Base-by-base conservation (phyloP, 2,797 vertebrate species). In the Pampus argenteus region DNA sequence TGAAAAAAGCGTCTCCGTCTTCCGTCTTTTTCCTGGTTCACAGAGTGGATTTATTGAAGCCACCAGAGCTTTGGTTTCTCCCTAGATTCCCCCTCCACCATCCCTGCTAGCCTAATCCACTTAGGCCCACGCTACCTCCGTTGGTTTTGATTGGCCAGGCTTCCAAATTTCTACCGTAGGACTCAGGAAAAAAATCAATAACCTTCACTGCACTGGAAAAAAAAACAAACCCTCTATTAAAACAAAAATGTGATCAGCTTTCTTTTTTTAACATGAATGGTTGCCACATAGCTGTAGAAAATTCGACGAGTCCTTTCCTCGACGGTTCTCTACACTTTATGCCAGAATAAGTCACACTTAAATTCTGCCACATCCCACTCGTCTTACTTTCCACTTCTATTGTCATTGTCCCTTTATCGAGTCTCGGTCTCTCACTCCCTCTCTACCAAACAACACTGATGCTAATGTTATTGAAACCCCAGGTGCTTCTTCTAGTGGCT, bases 1-100 rank as follows among this genome's bases (percentile, higher is more conserved):
- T 83, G 76, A 80, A 88, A 83, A 81, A 83, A 81, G 67, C 81
- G 67, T 82, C 69, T 86, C 42, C 10, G 64, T 79, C 78, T 82
- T 87, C 84, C 62, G 79, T 93, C 82, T 91, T 75, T 90, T 88
- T 87, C 80, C 75, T 83, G 82, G 78, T 89, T 87, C 88, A 89
- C 72, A 74, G 79, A 82, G 64, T 83, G 81, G 89, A 69, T 82
- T 91, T 88, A 90, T 76, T 86, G 82, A 88, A 91, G 86, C 78
- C 85, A 87, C 83, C 74, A 49, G 79, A 80, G 88, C 84, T 89
- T 88, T 78, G 75, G 82, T 70, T 82, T 82, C 71, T 89, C 84
- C 80, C 85, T 52, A 76, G 85, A 79, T 56, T 72, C 65, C 64
- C 67, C 50, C 70, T 49, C 42, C 45, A 17, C 82, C 83, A 76